A percentile compares a stretch with the other conserved stretches of the same genome.
Evolutionary conservation across 2,113 vertebrate species (phyloP).

Genomic region (Antidorcas marsupialis): DNA sequence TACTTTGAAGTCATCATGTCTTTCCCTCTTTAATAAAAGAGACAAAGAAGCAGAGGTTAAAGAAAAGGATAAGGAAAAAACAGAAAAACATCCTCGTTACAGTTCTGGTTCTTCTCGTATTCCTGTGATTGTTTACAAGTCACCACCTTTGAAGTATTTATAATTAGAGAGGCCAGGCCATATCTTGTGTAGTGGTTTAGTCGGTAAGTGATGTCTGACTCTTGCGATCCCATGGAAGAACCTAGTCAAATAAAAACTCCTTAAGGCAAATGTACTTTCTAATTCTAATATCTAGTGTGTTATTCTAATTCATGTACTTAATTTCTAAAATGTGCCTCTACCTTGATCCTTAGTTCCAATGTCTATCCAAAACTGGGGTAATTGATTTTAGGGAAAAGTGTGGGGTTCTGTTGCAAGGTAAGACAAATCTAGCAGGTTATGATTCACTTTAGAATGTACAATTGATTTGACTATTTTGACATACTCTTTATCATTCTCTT

Average conservation of each 20-base stretch:
- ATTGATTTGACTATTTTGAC: background rate
- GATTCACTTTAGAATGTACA: background rate
- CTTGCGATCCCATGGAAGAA: background rate
- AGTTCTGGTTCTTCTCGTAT: background rate
- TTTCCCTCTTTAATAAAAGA: background rate
- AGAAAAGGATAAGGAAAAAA: background rate
- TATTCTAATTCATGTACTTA: background rate
- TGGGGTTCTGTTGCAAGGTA: background rate
- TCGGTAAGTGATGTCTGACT: rapidly evolving
- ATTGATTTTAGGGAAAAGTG: background rate
- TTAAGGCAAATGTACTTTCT: background rate
- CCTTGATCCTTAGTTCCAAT: background rate
- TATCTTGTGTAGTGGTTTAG: background rate
- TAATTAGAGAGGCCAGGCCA: background rate
- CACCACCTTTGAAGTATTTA: background rate
- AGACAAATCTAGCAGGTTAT: background rate
- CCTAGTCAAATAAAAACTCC: background rate
- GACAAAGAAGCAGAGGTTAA: background rate
- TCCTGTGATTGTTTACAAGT: background rate
- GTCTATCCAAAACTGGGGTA: background rate
- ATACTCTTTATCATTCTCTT: background rate
- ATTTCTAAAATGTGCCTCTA: background rate
- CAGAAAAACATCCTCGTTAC: background rate
- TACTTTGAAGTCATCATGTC: background rate
- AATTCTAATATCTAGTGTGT: background rate